These are phyloP conservation scores for Uloborus diversus DNA, from an alignment of 1,140 invertebrate species.

Conservation along the genomic window DNA sequence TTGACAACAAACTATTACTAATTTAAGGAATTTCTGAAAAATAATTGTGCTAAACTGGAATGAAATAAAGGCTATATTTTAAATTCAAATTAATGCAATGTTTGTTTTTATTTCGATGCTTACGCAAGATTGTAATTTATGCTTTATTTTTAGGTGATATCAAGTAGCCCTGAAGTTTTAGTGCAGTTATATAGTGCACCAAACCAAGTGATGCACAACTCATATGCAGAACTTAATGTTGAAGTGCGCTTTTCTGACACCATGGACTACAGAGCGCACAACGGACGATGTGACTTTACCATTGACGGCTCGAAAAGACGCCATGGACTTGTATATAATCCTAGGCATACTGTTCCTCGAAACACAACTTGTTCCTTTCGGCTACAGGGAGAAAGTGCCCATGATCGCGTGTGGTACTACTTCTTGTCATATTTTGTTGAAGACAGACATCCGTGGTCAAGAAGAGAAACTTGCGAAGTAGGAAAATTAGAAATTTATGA, in stretches of 20 bases:
- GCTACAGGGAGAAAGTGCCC: conserved; percentile 75
- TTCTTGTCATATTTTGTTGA: conserved; percentile 70
- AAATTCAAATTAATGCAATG: too few relatives aligned
- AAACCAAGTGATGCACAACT: conserved; percentile 83
- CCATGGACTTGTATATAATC: conserved; percentile 80
- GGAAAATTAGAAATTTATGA: conserved; percentile 58
- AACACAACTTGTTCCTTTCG: conserved; percentile 89
- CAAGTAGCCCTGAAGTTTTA: conserved; percentile 83
- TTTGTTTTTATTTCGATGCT: too few relatives aligned
- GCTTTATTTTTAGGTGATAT: conserved; percentile 67
- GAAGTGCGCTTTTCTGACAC: conserved; percentile 80
- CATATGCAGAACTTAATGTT: conserved; percentile 79
- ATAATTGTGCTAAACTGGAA: too few relatives aligned
- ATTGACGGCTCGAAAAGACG: conserved; percentile 77
- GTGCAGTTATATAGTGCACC: conserved; percentile 91
- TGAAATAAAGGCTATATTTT: too few relatives aligned
- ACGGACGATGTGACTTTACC: conserved; percentile 88
- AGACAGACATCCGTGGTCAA: conserved; percentile 58
- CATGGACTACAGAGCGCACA: conserved; percentile 66
- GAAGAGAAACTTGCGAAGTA: conserved; percentile 58
- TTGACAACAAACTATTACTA: too few relatives aligned
- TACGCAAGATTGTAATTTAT: too few relatives aligned
- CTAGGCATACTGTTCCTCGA: conserved; percentile 80
- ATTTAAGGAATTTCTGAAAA: too few relatives aligned
- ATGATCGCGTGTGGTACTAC: conserved; percentile 85